These are phyloP conservation scores for Acanthisitta chloris DNA, from an alignment of 2,113 vertebrate species.

Conservation along the genomic window DNA sequence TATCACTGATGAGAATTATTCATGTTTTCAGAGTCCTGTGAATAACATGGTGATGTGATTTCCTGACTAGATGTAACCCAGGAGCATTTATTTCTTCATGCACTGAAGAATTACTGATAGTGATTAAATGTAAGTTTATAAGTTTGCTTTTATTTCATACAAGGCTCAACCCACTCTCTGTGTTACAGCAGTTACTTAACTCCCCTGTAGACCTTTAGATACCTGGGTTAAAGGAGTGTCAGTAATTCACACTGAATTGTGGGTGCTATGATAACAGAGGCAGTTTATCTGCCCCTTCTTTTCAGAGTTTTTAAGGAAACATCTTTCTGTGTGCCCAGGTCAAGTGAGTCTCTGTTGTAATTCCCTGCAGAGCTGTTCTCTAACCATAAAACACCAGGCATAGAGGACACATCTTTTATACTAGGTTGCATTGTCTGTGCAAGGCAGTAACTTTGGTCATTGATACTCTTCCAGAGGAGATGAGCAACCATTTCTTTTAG, in stretches of 20 bases:
- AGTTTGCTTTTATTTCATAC: neutral
- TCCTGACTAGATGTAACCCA: conserved; percentile 29
- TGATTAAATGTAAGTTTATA: neutral
- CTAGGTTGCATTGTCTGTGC: neutral
- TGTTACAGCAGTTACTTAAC: neutral
- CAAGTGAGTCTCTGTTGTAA: neutral
- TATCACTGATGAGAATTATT: neutral
- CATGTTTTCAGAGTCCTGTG: neutral
- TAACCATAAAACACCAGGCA: neutral
- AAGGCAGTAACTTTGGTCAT: neutral
- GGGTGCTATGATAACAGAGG: neutral
- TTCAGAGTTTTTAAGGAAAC: conserved; percentile 2
- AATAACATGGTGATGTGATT: conserved; percentile 39
- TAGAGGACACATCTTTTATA: conserved; percentile 12
- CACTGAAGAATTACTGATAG: neutral
- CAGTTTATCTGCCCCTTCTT: neutral
- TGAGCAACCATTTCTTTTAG: neutral
- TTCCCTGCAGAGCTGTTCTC: neutral
- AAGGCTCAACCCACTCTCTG: neutral
- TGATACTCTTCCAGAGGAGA: neutral
- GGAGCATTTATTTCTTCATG: neutral
- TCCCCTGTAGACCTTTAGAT: neutral
- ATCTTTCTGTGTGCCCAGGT: neutral
- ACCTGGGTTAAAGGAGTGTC: neutral
- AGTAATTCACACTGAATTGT: neutral